phyloP scores from a whole-genome alignment of 2,113 vertebrate genomes.

The Ranitomeya variabilis region DNA sequence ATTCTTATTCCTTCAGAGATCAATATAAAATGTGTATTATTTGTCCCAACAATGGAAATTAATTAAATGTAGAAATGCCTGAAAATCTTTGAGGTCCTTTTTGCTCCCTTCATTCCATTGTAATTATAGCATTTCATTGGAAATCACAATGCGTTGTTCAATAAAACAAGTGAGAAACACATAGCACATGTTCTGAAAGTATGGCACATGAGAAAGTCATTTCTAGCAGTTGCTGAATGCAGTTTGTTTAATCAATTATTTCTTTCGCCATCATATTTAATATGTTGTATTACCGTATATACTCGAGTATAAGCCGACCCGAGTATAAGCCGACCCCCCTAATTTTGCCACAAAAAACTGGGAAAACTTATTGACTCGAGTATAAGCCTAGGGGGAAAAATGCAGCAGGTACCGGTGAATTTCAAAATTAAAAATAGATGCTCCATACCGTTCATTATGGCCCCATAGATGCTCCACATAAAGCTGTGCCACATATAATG shows the following conservation, averaged over 20 bases:
- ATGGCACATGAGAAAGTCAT: background rate
- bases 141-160: background rate
- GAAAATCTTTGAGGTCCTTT: background rate
- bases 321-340: too few relatives aligned
- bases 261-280: background rate
- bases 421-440: too few relatives aligned
- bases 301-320: too few relatives aligned
- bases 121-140: background rate
- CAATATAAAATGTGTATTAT: background rate
- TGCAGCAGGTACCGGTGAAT: too few relatives aligned
- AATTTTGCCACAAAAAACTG: too few relatives aligned
- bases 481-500: too few relatives aligned
- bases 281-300: background rate
- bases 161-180: conserved; percentile 1
- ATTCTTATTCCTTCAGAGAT: background rate
- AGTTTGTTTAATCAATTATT: background rate
- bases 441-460: too few relatives aligned
- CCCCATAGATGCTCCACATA: too few relatives aligned
- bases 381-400: too few relatives aligned
- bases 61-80: background rate
- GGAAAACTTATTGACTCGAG: too few relatives aligned
- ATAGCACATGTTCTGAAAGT: background rate
- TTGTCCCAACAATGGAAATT: background rate
- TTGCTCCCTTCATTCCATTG: background rate
- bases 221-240: background rate